Conservation (phyloP, 2,888 invertebrate species). For the Lampropteryx suffumata region DNA sequence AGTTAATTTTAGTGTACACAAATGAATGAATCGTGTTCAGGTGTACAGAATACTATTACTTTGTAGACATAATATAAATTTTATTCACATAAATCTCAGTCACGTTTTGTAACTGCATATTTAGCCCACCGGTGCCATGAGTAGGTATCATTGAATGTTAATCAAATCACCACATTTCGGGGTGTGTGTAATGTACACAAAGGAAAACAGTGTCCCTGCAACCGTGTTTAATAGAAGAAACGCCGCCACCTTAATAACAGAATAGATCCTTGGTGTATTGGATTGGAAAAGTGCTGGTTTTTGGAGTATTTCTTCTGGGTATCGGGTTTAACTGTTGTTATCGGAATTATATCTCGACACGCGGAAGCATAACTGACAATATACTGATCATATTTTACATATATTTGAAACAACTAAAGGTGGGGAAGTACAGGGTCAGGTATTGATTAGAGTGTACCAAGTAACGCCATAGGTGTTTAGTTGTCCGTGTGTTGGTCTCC, state of each 20-base stretch:
- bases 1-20: conserved; percentile 29
- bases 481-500: conserved; percentile 69
- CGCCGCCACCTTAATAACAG: conserved; percentile 78
- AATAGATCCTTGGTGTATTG: conserved; percentile 56
- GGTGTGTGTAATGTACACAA: conserved; percentile 64
- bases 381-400: conserved; percentile 22
- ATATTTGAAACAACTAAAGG: conserved; percentile 39
- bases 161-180: conserved; percentile 61
- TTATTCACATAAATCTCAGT: conserved; percentile 15
- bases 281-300: conserved; percentile 55
- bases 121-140: conserved; percentile 23
- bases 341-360: conserved; percentile 14
- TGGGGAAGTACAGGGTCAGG: conserved; percentile 52
- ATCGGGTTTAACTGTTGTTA: conserved; percentile 18
- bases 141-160: conserved; percentile 46
- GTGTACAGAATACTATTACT: conserved; percentile 22
- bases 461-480: conserved; percentile 64
- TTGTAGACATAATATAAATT: conserved; percentile 14
- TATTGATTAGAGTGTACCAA: conserved; percentile 64
- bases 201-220: conserved; percentile 61
- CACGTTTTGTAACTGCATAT: conserved; percentile 15
- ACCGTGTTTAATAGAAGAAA: conserved; percentile 73
- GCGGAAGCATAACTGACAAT: conserved; percentile 32
- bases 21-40: conserved; percentile 23
- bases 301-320: conserved; percentile 31